A percentile compares a stretch with the other conserved stretches of the same genome.
phyloP scores from a whole-genome alignment of 2,888 invertebrate genomes.

The Aleiodes alternator region DNA sequence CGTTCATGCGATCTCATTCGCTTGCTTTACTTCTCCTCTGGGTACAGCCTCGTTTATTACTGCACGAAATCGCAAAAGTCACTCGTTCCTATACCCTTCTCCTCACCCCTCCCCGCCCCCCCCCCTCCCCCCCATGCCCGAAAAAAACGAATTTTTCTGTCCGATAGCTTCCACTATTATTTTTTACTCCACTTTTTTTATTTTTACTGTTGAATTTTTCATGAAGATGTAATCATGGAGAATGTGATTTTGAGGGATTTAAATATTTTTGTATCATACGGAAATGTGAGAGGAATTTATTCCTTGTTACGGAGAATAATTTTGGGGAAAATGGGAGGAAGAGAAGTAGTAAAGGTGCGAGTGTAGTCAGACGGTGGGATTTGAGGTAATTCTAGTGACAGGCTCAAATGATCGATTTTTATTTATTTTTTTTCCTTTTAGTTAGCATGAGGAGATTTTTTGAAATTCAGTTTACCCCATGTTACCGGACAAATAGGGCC shows the following conservation, averaged over 20 bases:
- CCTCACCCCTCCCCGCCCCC: too few species aligned
- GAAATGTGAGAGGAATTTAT: neutral
- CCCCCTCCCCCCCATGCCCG: too few species aligned
- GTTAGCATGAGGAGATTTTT: too few species aligned
- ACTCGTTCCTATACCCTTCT: slow-evolving; percentile 1
- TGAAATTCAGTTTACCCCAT: too few species aligned
- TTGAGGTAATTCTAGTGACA: too few species aligned
- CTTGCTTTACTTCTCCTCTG: slow-evolving; percentile 34
- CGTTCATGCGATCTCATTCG: slow-evolving; percentile 32
- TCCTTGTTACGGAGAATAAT: too few species aligned
- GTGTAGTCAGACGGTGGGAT: too few species aligned
- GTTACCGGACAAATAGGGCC: too few species aligned
- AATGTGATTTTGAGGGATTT: neutral
- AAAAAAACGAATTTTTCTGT: slow-evolving; percentile 1
- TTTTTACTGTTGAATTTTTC: slow-evolving; percentile 27
- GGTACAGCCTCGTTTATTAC: slow-evolving; percentile 43
- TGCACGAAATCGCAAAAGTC: slow-evolving; percentile 41
- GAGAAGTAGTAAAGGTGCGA: too few species aligned
- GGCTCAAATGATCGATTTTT: too few species aligned
- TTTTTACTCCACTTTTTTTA: slow-evolving; percentile 51
- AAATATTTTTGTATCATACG: slow-evolving; percentile 7
- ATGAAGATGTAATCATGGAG: slow-evolving; percentile 16
- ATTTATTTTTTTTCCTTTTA: too few species aligned
- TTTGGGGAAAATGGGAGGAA: too few species aligned
- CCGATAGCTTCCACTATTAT: slow-evolving; percentile 36